Evolutionary conservation across 2,888 invertebrate genomes (phyloP).

Genomic region (Hoplodrina blanda): DNA sequence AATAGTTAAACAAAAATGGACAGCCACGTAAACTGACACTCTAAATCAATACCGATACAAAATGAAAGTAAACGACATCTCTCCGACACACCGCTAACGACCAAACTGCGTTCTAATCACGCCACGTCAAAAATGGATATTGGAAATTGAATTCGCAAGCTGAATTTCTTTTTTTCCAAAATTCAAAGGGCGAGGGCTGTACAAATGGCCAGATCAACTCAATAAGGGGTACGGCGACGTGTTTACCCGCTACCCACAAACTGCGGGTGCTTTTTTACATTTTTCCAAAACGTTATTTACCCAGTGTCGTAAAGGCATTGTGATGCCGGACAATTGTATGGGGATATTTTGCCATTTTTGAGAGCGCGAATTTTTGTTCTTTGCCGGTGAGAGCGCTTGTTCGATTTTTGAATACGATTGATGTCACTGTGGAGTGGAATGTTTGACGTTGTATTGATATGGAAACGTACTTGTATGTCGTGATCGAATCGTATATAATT

Average conservation of each 20-base stretch:
- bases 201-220: constrained; percentile 90
- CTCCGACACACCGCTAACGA: constrained; percentile 83
- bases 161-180: constrained; percentile 80
- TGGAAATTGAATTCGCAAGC: constrained; percentile 88
- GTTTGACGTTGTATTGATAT: constrained; percentile 29
- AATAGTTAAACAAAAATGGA: constrained; percentile 37
- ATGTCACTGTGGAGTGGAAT: constrained; percentile 56
- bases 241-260: constrained; percentile 90
- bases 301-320: constrained; percentile 90
- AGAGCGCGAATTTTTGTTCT: constrained; percentile 70
- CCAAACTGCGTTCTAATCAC: constrained; percentile 90
- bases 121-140: constrained; percentile 90
- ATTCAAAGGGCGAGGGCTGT: constrained; percentile 85
- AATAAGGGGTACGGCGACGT: constrained; percentile 87
- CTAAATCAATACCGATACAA: constrained; percentile 75
- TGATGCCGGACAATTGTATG: constrained; percentile 83
- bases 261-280: constrained; percentile 85
- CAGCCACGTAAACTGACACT: constrained; percentile 64
- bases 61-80: constrained; percentile 75
- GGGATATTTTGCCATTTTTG: constrained; percentile 78
- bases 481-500: not conserved
- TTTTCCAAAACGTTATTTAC: constrained; percentile 89
- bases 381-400: constrained; percentile 46
- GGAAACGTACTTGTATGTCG: constrained; percentile 6
- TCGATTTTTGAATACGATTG: constrained; percentile 77